A percentile compares a stretch with the other conserved stretches of the same genome.
phyloP scores from a whole-genome alignment of 2,888 invertebrate genomes.

The Acleris sparsana region DNA sequence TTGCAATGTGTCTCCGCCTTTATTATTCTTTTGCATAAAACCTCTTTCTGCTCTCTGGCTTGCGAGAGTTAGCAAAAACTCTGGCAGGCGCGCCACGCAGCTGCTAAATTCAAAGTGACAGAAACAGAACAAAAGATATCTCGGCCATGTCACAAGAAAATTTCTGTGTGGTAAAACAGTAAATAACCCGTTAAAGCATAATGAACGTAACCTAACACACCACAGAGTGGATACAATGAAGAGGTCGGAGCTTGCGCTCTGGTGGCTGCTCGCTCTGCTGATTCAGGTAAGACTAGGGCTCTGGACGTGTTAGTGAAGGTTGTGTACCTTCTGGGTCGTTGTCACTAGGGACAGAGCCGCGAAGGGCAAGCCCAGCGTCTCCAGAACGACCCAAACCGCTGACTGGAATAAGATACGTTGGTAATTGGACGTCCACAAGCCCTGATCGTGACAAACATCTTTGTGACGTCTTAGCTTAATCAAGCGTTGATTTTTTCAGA shows the following conservation, averaged over 20 bases:
- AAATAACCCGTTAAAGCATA: slow-evolving; percentile 44
- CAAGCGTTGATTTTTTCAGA: too few species aligned
- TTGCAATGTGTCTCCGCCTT: too few species aligned
- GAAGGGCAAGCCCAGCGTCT: too few species aligned
- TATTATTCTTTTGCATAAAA: too few species aligned
- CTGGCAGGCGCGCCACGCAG: slow-evolving; percentile 28
- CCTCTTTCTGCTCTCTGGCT: too few species aligned
- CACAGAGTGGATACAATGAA: slow-evolving; percentile 54
- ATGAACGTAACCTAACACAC: slow-evolving; percentile 11
- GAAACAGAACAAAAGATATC: slow-evolving; percentile 66
- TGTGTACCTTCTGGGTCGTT: neutral
- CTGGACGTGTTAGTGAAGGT: neutral
- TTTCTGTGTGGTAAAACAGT: slow-evolving; percentile 53
- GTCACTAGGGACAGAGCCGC: neutral
- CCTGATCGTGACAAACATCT: too few species aligned
- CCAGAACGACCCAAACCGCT: too few species aligned
- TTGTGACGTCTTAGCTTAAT: too few species aligned
- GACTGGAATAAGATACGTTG: too few species aligned
- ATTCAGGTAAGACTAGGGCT: slow-evolving; percentile 57
- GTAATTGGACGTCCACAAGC: too few species aligned
- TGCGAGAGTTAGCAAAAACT: neutral
- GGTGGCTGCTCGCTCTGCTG: slow-evolving; percentile 63
- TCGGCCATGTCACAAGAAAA: slow-evolving; percentile 58
- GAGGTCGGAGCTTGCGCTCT: slow-evolving; percentile 54
- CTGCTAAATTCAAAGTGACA: slow-evolving; percentile 22